Evolutionary conservation across 2,113 vertebrate genomes (phyloP), one percentile per base, ranked within the genome.

Genomic region (Callocephalon fimbriatum): DNA sequence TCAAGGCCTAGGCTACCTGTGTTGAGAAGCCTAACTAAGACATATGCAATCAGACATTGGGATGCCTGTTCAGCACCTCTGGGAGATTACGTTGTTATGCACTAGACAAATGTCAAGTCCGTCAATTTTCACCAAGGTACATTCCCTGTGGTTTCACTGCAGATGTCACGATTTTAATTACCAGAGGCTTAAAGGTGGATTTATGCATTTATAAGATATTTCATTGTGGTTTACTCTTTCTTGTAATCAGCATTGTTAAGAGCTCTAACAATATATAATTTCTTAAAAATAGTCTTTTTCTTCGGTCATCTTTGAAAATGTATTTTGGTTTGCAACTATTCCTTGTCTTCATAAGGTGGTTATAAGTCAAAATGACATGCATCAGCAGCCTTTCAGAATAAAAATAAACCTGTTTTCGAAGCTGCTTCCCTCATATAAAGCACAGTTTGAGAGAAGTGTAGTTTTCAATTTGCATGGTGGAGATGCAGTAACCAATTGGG

Each of bases 401-500:
- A 88, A 84, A 88, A 19, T 32, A 56, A 87, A 83, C 32, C 47
- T 72, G 26, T 26, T 88, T 87, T 56, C 4, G 1, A 89, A 96
- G 87, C 22, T 68, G 40, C 32, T 95, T 87, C 38, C 15, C 27
- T 82, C 53, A 23, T 32, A 32, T 63, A 45, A 81, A 95, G 25
- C 17, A 38, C 40, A 56, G 40, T 76, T 85, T 58, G 66, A 91
- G 73, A 81, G 80, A 84, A 80, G 53, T 26, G 53, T 75, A 94
- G 61, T 72, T 83, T 88, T 84, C 77, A 68, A 70, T 96, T 87
- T 94, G 76, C 85, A 82, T 48, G 66, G 84, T 68, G 75, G 80
- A 94, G 83, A 90, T 73, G 61, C 70, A 82, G 67, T 61, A 92
- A 92, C 45, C 93, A 93, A 94, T 37, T 91, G 89, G 77, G 94